Evolutionary conservation across 2,113 vertebrate species (phyloP), one percentile per base, ranked within the genome.

Genomic region (Istiophorus platypterus): DNA sequence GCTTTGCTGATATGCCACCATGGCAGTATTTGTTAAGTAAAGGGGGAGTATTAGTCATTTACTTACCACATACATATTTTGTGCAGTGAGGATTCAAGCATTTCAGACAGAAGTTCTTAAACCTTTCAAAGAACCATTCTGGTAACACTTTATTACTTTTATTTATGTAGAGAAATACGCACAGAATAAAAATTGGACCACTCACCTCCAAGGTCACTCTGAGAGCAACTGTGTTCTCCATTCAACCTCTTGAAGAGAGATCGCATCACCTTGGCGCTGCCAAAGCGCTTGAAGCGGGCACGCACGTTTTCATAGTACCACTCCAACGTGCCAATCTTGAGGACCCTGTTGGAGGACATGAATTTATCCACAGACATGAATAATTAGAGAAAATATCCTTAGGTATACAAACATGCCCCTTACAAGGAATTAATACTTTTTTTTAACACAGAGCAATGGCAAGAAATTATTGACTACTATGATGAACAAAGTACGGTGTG

Each of bases 191-290:
- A 57, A 7, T 2, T n/a, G 22, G 7, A 52, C 31, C 18, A 9
- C 84, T 87, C 62, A 95, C 95, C 93, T 86, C 80, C 89, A 0
- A 85, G 65, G 9, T 93, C 91, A 51, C 72, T 85, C 72, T 90
- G 88, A 31, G 87, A 91, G 52, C 17, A 42, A 6, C 83, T 84
- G 62, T 31, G 78, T 14, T 92, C 87, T 24, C 87, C 86, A 37
- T 81, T 95, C 74, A 96, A 84, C 89, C 97, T 94, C 81, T 95
- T 96, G 0, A 86, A 95, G 58, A 99, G 96, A 0, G 96, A 99
- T 20, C 92, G 95, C 93, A 98, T 95, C 71, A 99, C 97, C 54
- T 99, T 98, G 87, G 96, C 97, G 0, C 97, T 99, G 62, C 98
- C 98, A 7, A 97, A 98, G 4, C 93, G 92, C 89, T 97, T 97